These are phyloP conservation scores for Thunnus thynnus DNA, from an alignment of 2,113 vertebrate genomes.

Conservation along the genomic window DNA sequence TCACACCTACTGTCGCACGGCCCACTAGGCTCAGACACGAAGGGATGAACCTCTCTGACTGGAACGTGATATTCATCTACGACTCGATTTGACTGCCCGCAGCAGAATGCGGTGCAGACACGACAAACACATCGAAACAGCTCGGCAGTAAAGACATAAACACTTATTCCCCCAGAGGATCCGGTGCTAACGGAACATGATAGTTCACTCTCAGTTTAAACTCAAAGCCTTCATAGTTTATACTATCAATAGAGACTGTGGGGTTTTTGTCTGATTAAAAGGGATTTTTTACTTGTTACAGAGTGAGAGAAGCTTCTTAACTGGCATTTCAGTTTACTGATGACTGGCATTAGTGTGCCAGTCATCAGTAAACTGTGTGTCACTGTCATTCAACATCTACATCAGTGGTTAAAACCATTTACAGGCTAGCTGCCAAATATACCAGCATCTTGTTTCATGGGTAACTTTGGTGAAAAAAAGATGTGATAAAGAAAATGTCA, in stretches of 20 bases:
- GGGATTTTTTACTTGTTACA: background rate
- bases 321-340: background rate
- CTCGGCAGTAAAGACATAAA: conserved; percentile 34
- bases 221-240: conserved; percentile 16
- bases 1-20: conserved; percentile 25
- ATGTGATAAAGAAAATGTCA: background rate
- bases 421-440: background rate
- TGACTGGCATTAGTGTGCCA: background rate
- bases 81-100: conserved; percentile 14
- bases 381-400: background rate
- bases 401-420: background rate
- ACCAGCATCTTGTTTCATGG: background rate
- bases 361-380: too few species aligned
- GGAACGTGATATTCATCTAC: conserved; percentile 4
- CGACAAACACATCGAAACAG: conserved; percentile 30
- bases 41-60: conserved; percentile 13
- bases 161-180: conserved; percentile 31
- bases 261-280: background rate
- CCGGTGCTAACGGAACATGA: background rate
- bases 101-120: conserved; percentile 11
- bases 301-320: background rate
- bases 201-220: conserved; percentile 35
- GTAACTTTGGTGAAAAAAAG: background rate
- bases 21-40: conserved; percentile 41
- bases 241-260: conserved; percentile 1